These are phyloP conservation scores for Agrochola lychnidis DNA, from an alignment of 2,888 invertebrate species.

Conservation along the genomic window DNA sequence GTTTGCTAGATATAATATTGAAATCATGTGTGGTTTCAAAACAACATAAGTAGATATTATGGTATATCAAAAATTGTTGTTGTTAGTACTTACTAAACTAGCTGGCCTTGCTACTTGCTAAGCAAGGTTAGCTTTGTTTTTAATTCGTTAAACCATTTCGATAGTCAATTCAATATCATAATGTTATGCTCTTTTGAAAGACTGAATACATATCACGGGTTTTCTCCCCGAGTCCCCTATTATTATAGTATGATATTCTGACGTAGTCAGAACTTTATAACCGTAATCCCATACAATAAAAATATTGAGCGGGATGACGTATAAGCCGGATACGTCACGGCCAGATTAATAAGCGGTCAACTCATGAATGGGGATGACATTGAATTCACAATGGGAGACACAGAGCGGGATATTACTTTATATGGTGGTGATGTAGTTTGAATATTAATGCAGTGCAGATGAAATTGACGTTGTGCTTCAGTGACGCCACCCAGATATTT, in stretches of 20 bases:
- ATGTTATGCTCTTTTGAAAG: not conserved
- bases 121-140: slow-evolving; percentile 45
- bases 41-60: slow-evolving; percentile 21
- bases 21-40: slow-evolving; percentile 40
- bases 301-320: slow-evolving; percentile 49
- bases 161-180: not conserved
- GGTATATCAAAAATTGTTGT: slow-evolving; percentile 40
- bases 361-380: slow-evolving; percentile 65
- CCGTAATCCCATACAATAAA: slow-evolving; percentile 19
- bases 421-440: slow-evolving; percentile 41
- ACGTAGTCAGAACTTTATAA: slow-evolving; percentile 23
- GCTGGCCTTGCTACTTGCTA: slow-evolving; percentile 20
- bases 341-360: slow-evolving; percentile 48
- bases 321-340: slow-evolving; percentile 55
- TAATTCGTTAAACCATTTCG: slow-evolving; percentile 12
- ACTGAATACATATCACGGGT: slow-evolving; percentile 12
- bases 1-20: slow-evolving; percentile 30
- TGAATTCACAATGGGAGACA: slow-evolving; percentile 53
- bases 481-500: slow-evolving; percentile 48
- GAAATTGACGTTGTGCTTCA: slow-evolving; percentile 40
- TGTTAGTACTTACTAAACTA: slow-evolving; percentile 21
- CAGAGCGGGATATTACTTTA: slow-evolving; percentile 56
- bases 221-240: not conserved
- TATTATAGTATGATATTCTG: slow-evolving; percentile 6
- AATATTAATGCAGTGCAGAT: slow-evolving; percentile 60